These are phyloP conservation scores for Lineus longissimus DNA, from an alignment of 1,140 invertebrate species.

Conservation along the genomic window DNA sequence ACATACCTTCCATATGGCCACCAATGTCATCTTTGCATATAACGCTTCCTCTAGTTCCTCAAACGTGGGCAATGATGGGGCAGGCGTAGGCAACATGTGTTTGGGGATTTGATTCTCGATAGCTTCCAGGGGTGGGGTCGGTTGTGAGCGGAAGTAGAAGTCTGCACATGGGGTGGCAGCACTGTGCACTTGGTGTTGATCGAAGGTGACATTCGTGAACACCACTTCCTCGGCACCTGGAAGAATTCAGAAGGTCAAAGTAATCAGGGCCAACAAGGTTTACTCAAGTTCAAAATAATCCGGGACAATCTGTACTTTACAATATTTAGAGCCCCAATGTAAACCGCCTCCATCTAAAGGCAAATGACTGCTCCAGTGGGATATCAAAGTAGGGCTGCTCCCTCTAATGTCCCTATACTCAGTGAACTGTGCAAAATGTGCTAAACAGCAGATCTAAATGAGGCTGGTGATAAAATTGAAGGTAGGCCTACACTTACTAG, in stretches of 20 bases:
- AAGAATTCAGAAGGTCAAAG: background rate
- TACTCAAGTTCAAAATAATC: no score
- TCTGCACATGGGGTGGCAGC: slow-evolving; percentile 42
- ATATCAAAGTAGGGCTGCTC: no score
- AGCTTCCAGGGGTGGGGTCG: slow-evolving; percentile 1
- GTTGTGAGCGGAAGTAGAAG: slow-evolving; percentile 39
- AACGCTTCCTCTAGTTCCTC: slow-evolving; percentile 34
- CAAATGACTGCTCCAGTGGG: no score
- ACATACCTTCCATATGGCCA: slow-evolving; percentile 49
- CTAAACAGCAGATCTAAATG: no score
- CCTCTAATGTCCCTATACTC: no score
- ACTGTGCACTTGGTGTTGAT: slow-evolving; percentile 27
- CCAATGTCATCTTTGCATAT: slow-evolving; percentile 37
- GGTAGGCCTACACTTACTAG: background rate
- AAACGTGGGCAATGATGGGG: background rate
- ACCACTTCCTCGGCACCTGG: background rate
- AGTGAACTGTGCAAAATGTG: no score
- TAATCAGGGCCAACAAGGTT: background rate
- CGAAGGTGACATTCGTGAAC: slow-evolving; percentile 18
- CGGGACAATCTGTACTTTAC: no score
- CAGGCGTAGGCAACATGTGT: background rate
- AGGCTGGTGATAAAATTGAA: no score
- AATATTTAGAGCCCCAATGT: no score
- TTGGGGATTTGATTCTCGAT: slow-evolving; percentile 2
- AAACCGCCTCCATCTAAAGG: no score